phyloP scores from a whole-genome alignment of 2,113 vertebrate genomes.

The Mirounga angustirostris region DNA sequence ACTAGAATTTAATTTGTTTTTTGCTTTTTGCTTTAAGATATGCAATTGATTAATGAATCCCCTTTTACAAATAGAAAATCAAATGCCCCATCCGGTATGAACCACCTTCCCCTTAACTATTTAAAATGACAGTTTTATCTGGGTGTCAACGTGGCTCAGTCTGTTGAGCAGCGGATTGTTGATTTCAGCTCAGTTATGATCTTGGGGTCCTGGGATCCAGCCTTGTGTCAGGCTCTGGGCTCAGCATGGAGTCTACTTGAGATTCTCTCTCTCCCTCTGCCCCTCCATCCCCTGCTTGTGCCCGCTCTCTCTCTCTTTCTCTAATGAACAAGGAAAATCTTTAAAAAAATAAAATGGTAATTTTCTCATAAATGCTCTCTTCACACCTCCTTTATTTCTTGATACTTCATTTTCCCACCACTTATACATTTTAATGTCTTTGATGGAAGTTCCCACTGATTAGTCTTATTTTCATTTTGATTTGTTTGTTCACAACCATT shows the following conservation, averaged over 20 bases:
- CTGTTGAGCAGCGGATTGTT: rapidly evolving
- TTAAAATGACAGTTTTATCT: neutral
- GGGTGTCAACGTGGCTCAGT: neutral
- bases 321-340: neutral
- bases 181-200: neutral
- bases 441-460: neutral
- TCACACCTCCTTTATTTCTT: neutral
- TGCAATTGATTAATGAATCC: neutral
- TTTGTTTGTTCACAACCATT: neutral
- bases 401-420: neutral
- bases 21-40: neutral
- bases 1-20: neutral
- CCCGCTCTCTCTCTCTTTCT: neutral
- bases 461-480: neutral
- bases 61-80: neutral
- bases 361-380: neutral
- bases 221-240: neutral
- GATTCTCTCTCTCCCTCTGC: neutral
- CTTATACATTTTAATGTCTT: neutral
- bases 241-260: neutral
- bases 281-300: neutral
- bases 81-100: neutral
- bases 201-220: neutral
- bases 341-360: neutral
- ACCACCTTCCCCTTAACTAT: neutral